Percentiles rank a stretch among this genome's conserved stretches.
Evolutionary conservation across 2,888 invertebrate species (phyloP).

Genomic region (Carabus problematicus): DNA sequence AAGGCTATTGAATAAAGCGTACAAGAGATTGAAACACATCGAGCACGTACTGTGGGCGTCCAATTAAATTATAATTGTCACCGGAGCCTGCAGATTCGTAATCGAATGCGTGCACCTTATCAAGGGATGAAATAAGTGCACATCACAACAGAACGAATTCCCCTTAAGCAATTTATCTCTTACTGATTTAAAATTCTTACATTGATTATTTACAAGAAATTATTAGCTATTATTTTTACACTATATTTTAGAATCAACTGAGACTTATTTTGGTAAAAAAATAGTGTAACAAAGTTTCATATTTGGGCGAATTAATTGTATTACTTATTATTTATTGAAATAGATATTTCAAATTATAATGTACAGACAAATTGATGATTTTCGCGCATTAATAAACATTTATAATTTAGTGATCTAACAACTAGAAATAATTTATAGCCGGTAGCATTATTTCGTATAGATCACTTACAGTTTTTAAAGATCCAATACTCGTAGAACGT

Average conservation of each 20-base stretch:
- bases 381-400: too few relatives aligned
- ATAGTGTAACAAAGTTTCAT: background rate
- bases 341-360: background rate
- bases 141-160: background rate
- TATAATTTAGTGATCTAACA: too few relatives aligned
- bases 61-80: slow-evolving; percentile 42
- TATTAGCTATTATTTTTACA: too few relatives aligned
- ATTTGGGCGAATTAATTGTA: background rate
- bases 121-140: slow-evolving; percentile 10
- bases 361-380: background rate
- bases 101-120: slow-evolving; percentile 28
- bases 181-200: too few relatives aligned
- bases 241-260: background rate
- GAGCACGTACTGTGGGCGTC: slow-evolving; percentile 32
- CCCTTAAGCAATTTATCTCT: background rate
- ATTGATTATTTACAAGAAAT: background rate
- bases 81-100: slow-evolving; percentile 24
- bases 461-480: too few relatives aligned
- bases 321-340: background rate
- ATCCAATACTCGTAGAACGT: too few relatives aligned
- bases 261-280: background rate
- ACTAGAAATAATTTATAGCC: too few relatives aligned
- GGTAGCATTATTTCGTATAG: too few relatives aligned
- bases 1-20: slow-evolving; percentile 23
- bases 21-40: slow-evolving; percentile 26